phyloP scores from a whole-genome alignment of 2,113 vertebrate genomes.

The Macquaria ambigua region DNA sequence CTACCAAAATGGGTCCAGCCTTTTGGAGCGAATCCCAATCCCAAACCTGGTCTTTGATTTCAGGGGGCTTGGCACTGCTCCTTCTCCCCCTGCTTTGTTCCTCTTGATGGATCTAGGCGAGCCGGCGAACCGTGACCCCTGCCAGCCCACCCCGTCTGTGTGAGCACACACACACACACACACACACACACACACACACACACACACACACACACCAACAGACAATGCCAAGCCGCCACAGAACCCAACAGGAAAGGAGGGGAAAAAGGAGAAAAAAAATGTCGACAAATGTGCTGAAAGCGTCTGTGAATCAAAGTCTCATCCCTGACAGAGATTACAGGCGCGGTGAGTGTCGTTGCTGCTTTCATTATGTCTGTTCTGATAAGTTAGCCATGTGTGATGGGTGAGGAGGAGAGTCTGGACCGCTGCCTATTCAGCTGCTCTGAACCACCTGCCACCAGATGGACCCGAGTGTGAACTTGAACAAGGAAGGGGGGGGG shows the following conservation, averaged over 20 bases:
- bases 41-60: constrained; percentile 87
- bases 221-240: constrained; percentile 63
- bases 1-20: constrained; percentile 66
- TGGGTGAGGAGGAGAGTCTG: constrained; percentile 59
- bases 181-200: constrained; percentile 63
- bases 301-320: constrained; percentile 83
- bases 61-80: constrained; percentile 72
- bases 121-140: constrained; percentile 83
- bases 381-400: constrained; percentile 83
- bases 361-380: constrained; percentile 77
- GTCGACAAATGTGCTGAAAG: constrained; percentile 67
- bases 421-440: constrained; percentile 74
- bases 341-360: constrained; percentile 65
- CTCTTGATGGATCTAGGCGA: constrained; percentile 82
- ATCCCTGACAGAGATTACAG: constrained; percentile 83
- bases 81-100: constrained; percentile 83
- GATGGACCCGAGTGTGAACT: constrained; percentile 59
- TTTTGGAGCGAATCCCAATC: constrained; percentile 82
- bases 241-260: constrained; percentile 53
- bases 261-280: constrained; percentile 35
- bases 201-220: constrained; percentile 60
- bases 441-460: constrained; percentile 72
- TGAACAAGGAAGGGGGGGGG: constrained; percentile 54
- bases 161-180: constrained; percentile 70
- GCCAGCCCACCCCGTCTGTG: constrained; percentile 84